These are phyloP conservation scores for Dione vanillae DNA, from an alignment of 2,888 invertebrate genomes.

Conservation along the genomic window DNA sequence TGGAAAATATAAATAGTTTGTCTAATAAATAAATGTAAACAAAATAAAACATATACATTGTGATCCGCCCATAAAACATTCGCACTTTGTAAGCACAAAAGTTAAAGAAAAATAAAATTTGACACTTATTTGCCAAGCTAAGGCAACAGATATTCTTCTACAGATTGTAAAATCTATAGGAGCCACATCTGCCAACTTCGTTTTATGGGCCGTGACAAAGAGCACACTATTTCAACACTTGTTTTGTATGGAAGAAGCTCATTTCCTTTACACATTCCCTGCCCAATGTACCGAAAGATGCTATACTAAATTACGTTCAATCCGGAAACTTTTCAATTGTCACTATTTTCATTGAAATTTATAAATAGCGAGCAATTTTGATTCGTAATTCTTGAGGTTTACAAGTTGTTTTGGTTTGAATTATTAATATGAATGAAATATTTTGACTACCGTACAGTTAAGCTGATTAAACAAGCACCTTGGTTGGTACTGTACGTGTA, in stretches of 20 bases:
- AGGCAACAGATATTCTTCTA: conserved; percentile 2
- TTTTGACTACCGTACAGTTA: conserved; percentile 43
- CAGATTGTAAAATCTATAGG: conserved; percentile 25
- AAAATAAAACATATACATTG: not conserved
- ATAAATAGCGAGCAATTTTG: conserved; percentile 25
- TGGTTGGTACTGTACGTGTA: conserved; percentile 27
- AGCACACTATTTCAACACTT: conserved; percentile 36
- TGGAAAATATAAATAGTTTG: too few relatives aligned
- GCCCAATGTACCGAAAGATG: conserved; percentile 52
- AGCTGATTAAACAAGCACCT: conserved; percentile 36
- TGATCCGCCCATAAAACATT: not conserved
- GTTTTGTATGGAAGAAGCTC: conserved; percentile 32
- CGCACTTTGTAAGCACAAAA: not conserved
- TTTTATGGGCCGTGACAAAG: conserved; percentile 40
- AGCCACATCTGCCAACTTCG: conserved; percentile 35
- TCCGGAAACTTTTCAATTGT: conserved; percentile 45
- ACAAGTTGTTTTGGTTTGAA: not conserved
- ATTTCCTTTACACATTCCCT: conserved; percentile 43
- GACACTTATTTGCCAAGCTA: conserved; percentile 7
- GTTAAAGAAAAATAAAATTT: conserved; percentile 20
- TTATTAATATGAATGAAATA: not conserved
- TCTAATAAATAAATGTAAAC: not conserved
- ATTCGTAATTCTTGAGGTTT: conserved; percentile 2
- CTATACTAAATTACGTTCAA: conserved; percentile 45
- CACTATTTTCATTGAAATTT: conserved; percentile 25